Evolutionary conservation across 37 sponge, comb jelly and placozoan species (phyloP), one percentile per base, ranked within the genome.

Genomic region (Beroe forskalii): DNA sequence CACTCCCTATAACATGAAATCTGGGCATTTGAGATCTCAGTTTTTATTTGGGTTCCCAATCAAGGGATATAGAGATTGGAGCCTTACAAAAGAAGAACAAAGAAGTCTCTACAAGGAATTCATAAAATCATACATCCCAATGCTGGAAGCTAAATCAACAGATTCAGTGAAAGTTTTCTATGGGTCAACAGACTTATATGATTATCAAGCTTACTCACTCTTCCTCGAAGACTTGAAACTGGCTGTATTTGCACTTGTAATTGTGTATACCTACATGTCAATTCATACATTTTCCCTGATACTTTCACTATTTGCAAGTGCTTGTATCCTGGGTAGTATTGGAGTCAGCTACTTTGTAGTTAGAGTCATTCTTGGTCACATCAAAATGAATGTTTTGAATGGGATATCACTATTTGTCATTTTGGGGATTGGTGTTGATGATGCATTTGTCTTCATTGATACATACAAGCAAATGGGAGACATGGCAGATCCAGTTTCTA

Each of bases 381-480:
- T 80, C 30, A 80, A 80, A 25, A 80, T 80, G 86, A 80, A 80
- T 31, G 42, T 94, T 1, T 91, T 96, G 27, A 96, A 93, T 33
- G 92, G 94, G 0, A 90, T 94, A 33, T 94, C 96, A 14, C 32
- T 93, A 32, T 96, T 96, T 92, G 96, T 96, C 31, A 93, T 96
- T 69, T 83, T 93, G 22, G 96, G 96, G 20, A 96, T 96, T 44
- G 94, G 94, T 2, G 94, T 96, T 40, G 96, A 96, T 61, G 96
- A 96, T 48, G 94, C 93, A n/a, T 96, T 96, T 64, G 94, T 96
- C 36, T 96, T 93, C 91, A 61, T 96, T 41, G 94, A 96, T 44
- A 96, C 96, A 9, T 96, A 94, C 90, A 93, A 92, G 28, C 95
- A 94, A 89, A 62, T 91, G 12, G 67, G 62, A 0, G 17, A 69